Evolutionary conservation across 1,140 invertebrate species (phyloP).

Genomic region (Drosophila triauraria): DNA sequence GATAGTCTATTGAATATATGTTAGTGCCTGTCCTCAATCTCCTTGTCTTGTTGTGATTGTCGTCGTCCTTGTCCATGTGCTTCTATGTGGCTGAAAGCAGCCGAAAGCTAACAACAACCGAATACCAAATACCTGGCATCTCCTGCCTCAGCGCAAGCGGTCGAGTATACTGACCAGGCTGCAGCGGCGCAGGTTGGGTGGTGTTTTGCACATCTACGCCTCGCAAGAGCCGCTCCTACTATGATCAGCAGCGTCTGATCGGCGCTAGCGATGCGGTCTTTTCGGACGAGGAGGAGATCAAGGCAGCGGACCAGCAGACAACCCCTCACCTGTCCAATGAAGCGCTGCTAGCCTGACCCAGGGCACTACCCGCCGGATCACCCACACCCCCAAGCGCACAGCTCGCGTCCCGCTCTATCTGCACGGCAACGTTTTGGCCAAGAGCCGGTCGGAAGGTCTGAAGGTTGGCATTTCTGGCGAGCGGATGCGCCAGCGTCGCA

Average conservation of each 20-base stretch:
- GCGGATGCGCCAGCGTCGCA: slow-evolving; percentile 30
- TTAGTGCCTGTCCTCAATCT: not conserved
- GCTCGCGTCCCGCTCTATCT: slow-evolving; percentile 30
- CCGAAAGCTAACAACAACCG: slow-evolving; percentile 2
- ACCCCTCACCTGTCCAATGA: slow-evolving; percentile 46
- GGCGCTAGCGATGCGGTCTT: slow-evolving; percentile 6
- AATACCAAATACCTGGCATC: slow-evolving; percentile 9
- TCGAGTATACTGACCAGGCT: slow-evolving; percentile 28
- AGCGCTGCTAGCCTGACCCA: slow-evolving; percentile 19
- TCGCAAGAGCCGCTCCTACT: slow-evolving; percentile 66
- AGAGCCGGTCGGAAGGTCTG: not conserved
- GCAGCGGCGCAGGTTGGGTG: slow-evolving; percentile 46
- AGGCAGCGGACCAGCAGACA: slow-evolving; percentile 8
- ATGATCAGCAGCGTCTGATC: slow-evolving; percentile 58
- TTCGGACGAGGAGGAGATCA: not conserved
- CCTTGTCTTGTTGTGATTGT: slow-evolving; percentile 10
- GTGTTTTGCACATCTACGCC: slow-evolving; percentile 70
- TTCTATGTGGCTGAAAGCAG: slow-evolving; percentile 24
- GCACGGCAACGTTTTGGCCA: slow-evolving; percentile 51
- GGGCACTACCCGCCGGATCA: slow-evolving; percentile 8
- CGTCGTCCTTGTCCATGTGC: slow-evolving; percentile 5
- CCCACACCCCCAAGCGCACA: not conserved
- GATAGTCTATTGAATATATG: not conserved
- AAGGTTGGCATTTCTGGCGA: not conserved
- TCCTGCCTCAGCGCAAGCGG: slow-evolving; percentile 40